Base-by-base conservation (phyloP, 2,888 invertebrate species). In the Rhingia rostrata region DNA sequence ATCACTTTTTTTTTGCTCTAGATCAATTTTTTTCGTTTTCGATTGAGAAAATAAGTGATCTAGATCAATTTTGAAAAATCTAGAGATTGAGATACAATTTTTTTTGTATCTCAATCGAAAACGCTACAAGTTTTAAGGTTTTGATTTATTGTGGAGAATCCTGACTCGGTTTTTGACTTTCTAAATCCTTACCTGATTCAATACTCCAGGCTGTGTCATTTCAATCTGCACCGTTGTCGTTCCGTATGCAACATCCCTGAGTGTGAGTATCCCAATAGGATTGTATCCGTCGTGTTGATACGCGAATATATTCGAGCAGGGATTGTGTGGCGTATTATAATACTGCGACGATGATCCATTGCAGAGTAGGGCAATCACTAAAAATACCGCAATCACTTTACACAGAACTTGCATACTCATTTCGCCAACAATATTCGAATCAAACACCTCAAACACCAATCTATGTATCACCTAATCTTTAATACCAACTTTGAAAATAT, bases 291-390 rank as follows among this genome's bases (percentile, higher is more conserved):
- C 39, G 4, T 10, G 33, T 3, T 7, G 22, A 51, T 84, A 84
- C 37, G 60, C 39, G 14, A 84, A 84, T 32, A 70, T 12, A 32
- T 64, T 9, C 4, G 84, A 74, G 30, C 84, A 84, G 0, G 79
- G 79, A 37, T 60, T 35, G 22, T 6, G n/a, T 4, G 84, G 84
- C 4, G 32, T 9, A 7, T 43, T 7, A 33, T n/a, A 10, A 47
- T 45, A 7, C 32, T 82, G 72, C 63, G 79, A 58, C 33, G 12
- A 22, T 0, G 63, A 58, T 37, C 37, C 45, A 12, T 30, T 33
- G 35, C 33, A 35, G 6, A 58, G 39, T 6, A 12, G 33, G n/a
- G 53, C 10, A 45, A 63, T 63, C 10, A 79, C 22, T 14, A 63
- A 7, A 33, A 82, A 22, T 9, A 35, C 12, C 22, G 30, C n/a